Evolutionary conservation across 2,888 invertebrate species (phyloP), one percentile per base, ranked within the genome.

Genomic region (Microlaimidae sp.): DNA sequence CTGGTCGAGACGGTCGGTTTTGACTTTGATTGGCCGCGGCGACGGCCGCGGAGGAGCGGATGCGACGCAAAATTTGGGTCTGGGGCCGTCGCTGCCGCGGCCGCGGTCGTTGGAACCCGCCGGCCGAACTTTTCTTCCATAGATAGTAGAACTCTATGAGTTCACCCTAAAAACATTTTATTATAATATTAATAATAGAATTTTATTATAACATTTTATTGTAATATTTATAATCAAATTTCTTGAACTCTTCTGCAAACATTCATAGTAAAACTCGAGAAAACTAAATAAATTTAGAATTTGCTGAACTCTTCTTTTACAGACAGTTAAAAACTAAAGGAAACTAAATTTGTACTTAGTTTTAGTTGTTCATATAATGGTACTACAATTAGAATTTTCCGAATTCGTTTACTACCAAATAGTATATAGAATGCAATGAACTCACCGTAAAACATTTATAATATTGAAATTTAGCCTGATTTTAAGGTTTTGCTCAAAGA

Each of bases 71-170:
- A 50, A 87, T 86, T 63, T 83, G 59, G 41, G 57, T 57, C 41
- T 42, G 45, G 17, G 51, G 86, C 51, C 88, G 78, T 60, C 89
- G 78, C 58, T 70, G 71, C 69, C 92, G 78, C 61, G 92, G 78
- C 70, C 92, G 90, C 26, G 92, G 92, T 63, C 93, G 80, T 73
- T 90, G 90, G 71, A 87, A 89, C 72, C 88, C 87, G 58, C 95
- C 95, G 66, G 89, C 89, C 23, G 93, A 89, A 40, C 93, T 92
- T 77, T 95, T 97, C 77, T 99, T 99, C 97, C 97, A 97, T 69
- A 92, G 78, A 76, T 97, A 97, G 75, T 97, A 97, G 76, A 88
- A 97, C 73, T 93, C 92, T 52, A 97, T 92, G 68, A 97, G 76
- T 72, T 97, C 93, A 53, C 89, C 83, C 82, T 83, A 68, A 17